These are phyloP conservation scores for Pycnonotus jocosus DNA, from an alignment of 2,113 vertebrate species.

Conservation along the genomic window DNA sequence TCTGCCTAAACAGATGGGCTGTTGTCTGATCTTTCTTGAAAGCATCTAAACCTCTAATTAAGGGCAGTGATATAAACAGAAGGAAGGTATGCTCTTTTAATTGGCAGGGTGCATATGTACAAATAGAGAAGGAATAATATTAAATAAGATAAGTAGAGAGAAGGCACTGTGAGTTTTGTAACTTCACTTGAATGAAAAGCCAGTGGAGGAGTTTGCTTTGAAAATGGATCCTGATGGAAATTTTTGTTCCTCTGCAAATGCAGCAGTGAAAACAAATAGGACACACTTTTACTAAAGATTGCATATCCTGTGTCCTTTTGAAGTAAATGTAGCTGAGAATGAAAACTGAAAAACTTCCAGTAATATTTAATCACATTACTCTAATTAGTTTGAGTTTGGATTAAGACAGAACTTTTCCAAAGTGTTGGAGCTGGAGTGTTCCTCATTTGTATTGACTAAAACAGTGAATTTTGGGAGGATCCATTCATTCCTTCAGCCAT, in stretches of 20 bases:
- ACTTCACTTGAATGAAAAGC: not conserved
- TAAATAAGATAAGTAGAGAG: not conserved
- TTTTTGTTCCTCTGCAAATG: not conserved
- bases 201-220: not conserved
- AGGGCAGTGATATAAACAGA: not conserved
- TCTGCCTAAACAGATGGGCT: constrained; percentile 39
- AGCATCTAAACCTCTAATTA: constrained; percentile 23
- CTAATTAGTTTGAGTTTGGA: not conserved
- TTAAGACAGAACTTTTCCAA: not conserved
- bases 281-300: not conserved
- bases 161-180: not conserved
- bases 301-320: not conserved
- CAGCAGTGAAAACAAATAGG: not conserved
- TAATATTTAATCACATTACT: not conserved
- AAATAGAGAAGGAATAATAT: not conserved
- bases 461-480: not conserved
- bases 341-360: not conserved
- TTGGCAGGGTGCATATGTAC: not conserved
- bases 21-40: not conserved
- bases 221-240: not conserved
- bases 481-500: not conserved
- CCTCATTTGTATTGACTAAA: not conserved
- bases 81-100: constrained; percentile 12
- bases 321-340: not conserved
- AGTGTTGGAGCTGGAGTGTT: not conserved